A percentile compares a stretch with the other conserved stretches of the same genome.
These are phyloP conservation scores for Hucho hucho DNA, from an alignment of 2,113 vertebrate genomes.

Conservation along the genomic window DNA sequence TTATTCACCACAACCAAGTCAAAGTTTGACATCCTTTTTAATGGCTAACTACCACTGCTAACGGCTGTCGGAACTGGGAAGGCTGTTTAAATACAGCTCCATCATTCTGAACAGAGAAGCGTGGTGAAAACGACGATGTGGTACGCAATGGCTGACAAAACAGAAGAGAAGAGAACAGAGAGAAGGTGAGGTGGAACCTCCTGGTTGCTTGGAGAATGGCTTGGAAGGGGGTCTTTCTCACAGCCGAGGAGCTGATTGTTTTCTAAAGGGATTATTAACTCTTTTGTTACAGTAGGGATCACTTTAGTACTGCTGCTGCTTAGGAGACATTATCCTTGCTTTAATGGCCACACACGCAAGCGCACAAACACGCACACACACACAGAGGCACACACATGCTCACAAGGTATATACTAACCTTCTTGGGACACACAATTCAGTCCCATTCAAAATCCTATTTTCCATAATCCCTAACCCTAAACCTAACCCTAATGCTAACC, in stretches of 20 bases:
- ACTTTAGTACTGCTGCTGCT: constrained; percentile 75
- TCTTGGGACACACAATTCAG: too few species aligned
- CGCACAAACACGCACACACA: too few species aligned
- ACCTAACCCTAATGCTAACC: too few species aligned
- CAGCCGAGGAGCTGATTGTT: constrained; percentile 73
- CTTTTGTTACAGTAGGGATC: constrained; percentile 80
- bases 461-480: too few species aligned
- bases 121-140: constrained; percentile 70
- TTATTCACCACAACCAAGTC: background rate
- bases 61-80: constrained; percentile 1
- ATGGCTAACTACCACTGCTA: constrained; percentile 31
- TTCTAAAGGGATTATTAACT: constrained; percentile 83
- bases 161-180: too few species aligned
- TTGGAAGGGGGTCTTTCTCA: constrained; percentile 71
- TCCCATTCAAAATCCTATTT: too few species aligned
- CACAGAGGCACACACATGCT: too few species aligned
- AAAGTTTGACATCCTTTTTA: constrained; percentile 21
- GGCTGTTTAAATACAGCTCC: constrained; percentile 64
- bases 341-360: constrained; percentile 53
- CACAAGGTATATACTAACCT: too few species aligned
- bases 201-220: constrained; percentile 72
- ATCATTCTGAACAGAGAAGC: constrained; percentile 65
- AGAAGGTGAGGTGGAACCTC: constrained; percentile 70
- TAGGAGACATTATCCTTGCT: constrained; percentile 78
- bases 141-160: constrained; percentile 73